Evolutionary conservation across 2,797 vertebrate species (phyloP).

Genomic region (Anguilla marmorata): DNA sequence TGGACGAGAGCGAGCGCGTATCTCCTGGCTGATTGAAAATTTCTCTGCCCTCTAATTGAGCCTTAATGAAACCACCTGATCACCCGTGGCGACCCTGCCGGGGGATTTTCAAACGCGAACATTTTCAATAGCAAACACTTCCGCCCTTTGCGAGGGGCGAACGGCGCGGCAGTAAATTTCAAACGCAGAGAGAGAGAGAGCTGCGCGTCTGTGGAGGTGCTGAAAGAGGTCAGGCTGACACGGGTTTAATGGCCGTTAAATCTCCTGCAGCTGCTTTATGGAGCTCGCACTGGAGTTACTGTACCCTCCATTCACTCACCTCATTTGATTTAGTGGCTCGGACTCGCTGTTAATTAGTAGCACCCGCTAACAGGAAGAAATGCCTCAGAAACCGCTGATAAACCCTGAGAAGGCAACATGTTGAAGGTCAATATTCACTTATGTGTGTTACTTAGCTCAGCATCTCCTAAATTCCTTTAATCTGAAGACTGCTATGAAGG

Average conservation of each 20-base stretch:
- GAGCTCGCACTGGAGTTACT: neutral
- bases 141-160: no score
- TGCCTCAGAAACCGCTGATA: neutral
- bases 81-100: neutral
- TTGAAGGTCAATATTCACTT: neutral
- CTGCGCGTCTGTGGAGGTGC: neutral
- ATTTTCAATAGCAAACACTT: neutral
- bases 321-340: conserved; percentile 46
- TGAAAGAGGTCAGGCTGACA: neutral
- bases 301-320: conserved; percentile 34
- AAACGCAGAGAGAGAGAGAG: neutral
- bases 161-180: neutral
- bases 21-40: conserved; percentile 6
- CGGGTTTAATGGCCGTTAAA: conserved; percentile 27
- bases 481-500: neutral
- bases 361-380: conserved; percentile 35
- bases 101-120: neutral
- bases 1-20: neutral
- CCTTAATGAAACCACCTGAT: conserved; percentile 9
- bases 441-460: neutral
- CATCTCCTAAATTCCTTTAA: neutral
- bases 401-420: conserved; percentile 25
- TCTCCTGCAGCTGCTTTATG: neutral
- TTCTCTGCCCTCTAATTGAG: neutral
- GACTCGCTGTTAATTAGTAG: conserved; percentile 43